Conservation (phyloP, 1,140 invertebrate genomes). For the roundworm (Caenorhabditis elegans) region WBcel235 BX284606.5:4319001-4319500, state of each 20-base stretch:
- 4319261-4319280: slow-evolving; percentile 2
- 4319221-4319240: slow-evolving; percentile 13
- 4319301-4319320: slow-evolving; percentile 30
- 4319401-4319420: slow-evolving; percentile 25
- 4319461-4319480: not conserved
- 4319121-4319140: slow-evolving; percentile 31
- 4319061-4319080: not conserved
- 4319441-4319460: not conserved
- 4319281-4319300: slow-evolving; percentile 15
- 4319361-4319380: not conserved
- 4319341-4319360: slow-evolving; percentile 24
- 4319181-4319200: slow-evolving; percentile 29
- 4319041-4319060: slow-evolving; percentile 14
- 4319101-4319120: slow-evolving; percentile 4
- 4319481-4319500: slow-evolving; percentile 18
- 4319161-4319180: slow-evolving; percentile 33
- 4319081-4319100: too few species aligned
- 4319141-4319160: slow-evolving; percentile 28
- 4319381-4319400: not conserved
- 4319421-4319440: not conserved
- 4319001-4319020: not conserved
- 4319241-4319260: too few species aligned
- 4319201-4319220: slow-evolving; percentile 19
- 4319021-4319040: not conserved
- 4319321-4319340: slow-evolving; percentile 17